Evolutionary conservation across 1,140 invertebrate genomes (phyloP).

Genomic region (Drosophila kohkoa): DNA sequence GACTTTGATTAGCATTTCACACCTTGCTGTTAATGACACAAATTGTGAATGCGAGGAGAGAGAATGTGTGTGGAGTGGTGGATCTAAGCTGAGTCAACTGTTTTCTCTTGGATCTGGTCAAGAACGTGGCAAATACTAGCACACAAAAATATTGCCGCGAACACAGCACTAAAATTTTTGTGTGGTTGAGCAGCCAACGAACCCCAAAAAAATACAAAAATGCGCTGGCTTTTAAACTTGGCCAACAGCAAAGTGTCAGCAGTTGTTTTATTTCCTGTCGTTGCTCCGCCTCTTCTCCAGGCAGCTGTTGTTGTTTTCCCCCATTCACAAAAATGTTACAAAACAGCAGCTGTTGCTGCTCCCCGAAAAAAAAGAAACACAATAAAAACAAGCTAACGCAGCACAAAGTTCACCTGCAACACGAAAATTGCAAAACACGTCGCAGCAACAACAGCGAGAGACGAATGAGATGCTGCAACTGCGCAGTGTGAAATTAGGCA

Average conservation of each 20-base stretch:
- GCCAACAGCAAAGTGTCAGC: constrained; percentile 40
- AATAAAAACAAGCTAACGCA: constrained; percentile 33
- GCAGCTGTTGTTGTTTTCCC: constrained; percentile 14
- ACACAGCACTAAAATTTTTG: constrained; percentile 41
- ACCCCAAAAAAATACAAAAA: constrained; percentile 9
- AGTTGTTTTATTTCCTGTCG: constrained; percentile 41
- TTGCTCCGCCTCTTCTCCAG: constrained; percentile 10
- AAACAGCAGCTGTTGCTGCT: constrained; percentile 30
- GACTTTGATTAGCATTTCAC: constrained; percentile 46
- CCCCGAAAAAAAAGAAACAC: constrained; percentile 22
- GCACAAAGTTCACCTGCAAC: constrained; percentile 48
- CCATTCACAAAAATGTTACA: constrained; percentile 36
- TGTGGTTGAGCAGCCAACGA: constrained; percentile 1
- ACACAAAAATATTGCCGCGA: constrained; percentile 34
- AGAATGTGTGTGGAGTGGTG: neutral
- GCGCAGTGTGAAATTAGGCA: constrained; percentile 12
- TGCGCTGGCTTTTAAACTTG: constrained; percentile 17
- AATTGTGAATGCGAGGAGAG: constrained; percentile 8
- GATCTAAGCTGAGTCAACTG: constrained; percentile 42
- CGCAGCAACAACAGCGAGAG: neutral
- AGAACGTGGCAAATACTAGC: constrained; percentile 32
- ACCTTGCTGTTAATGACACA: constrained; percentile 41
- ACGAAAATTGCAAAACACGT: constrained; percentile 18
- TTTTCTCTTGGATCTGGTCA: constrained; percentile 59
- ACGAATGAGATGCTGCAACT: constrained; percentile 32